These are phyloP conservation scores for Xenotilapia flavipinnis DNA, from an alignment of 2,113 vertebrate species.

Conservation along the genomic window DNA sequence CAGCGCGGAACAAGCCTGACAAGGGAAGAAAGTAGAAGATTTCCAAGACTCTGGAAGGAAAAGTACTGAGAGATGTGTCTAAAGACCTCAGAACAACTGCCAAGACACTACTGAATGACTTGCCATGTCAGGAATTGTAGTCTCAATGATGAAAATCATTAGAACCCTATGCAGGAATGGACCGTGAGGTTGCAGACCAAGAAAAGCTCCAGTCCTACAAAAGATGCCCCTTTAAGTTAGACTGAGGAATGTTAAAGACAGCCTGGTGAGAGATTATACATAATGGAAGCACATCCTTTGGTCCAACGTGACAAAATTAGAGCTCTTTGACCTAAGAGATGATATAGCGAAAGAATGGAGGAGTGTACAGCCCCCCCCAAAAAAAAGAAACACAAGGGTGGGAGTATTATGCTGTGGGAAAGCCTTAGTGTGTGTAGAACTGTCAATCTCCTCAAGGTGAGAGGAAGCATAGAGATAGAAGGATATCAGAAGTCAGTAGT, in stretches of 20 bases:
- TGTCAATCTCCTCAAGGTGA: background rate
- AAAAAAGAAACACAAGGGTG: background rate
- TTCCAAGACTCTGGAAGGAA: background rate
- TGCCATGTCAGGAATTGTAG: background rate
- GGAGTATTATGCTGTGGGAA: background rate
- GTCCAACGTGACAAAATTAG: background rate
- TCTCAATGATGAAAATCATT: background rate
- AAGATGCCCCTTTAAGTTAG: background rate
- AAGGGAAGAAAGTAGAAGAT: background rate
- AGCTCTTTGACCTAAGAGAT: background rate
- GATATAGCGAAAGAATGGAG: background rate
- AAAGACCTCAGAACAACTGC: background rate
- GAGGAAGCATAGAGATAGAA: background rate
- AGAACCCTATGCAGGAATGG: background rate
- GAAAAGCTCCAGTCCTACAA: background rate
- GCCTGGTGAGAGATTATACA: background rate
- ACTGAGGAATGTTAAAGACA: background rate
- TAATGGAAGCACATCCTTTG: background rate
- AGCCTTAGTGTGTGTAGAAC: background rate
- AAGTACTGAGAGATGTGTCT: background rate
- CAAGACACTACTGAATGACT: background rate
- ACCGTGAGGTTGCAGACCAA: background rate
- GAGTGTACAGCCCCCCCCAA: background rate
- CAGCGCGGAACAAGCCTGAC: background rate
- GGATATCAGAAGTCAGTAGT: background rate